Base-by-base conservation (phyloP, 2,888 invertebrate genomes). In the Urechis unicinctus region DNA sequence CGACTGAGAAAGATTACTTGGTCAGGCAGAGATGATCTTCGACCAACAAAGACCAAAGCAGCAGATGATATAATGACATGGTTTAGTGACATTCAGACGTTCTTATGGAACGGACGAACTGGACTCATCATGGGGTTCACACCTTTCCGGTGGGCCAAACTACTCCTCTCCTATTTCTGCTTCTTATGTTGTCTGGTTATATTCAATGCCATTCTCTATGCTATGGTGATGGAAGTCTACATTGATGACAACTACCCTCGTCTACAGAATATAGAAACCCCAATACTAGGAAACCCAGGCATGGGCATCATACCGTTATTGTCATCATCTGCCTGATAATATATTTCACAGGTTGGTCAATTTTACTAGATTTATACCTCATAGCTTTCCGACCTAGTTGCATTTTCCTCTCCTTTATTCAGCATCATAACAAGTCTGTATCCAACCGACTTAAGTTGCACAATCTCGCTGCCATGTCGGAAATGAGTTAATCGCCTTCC, bases 241-340 rank as follows among this genome's bases (percentile, higher is more conserved):
- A 44, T 58, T 24, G 60, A 60, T 46, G 56, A 60, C 47, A 57
- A 60, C 43, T 54, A 60, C 29, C 60, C 60, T 5, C 26, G 22
- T 9, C 17, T 21, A 3, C 36, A 54, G n/a, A 21, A 24, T 6
- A 17, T 52, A 42, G 25, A 50, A 3, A 58, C 51, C 28, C 50
- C 53, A 36, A 51, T 60, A 22, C 25, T 55, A 49, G 60, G 47
- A 22, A 60, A 58, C 52, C 60, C 60, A 21, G 61, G 61, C 42
- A 85, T 98, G 73, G 96, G 96, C 66, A 97, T 95, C 83, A 85
- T 96, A 75, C 98, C 98, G 62, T n/a, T n/a, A n/a, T n/a, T n/a
- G n/a, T n/a, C n/a, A n/a, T n/a, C n/a, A n/a, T n/a, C n/a, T n/a
- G n/a, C n/a, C n/a, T n/a, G n/a, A n/a, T n/a, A n/a, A n/a, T n/a